Conservation (phyloP, 2,797 vertebrate species). For the Typhlichthys eigenmanni region DNA sequence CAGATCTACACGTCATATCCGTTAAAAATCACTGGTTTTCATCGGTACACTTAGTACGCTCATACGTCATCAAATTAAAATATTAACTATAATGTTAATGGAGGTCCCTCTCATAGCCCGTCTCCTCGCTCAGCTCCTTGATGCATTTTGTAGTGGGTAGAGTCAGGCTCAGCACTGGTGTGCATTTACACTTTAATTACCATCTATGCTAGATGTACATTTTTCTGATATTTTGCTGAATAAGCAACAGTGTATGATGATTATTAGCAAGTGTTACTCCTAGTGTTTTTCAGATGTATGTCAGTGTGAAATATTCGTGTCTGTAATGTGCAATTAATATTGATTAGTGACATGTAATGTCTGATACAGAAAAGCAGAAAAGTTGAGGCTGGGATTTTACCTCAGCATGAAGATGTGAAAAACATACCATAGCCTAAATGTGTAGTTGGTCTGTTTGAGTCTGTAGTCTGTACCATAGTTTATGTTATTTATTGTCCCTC, state of each 20-base stretch:
- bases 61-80: no score
- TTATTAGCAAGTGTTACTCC: conserved; percentile 42
- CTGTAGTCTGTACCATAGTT: conserved; percentile 18
- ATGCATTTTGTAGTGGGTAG: no score
- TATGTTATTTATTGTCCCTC: conserved; percentile 1
- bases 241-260: conserved; percentile 27
- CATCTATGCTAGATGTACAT: no score
- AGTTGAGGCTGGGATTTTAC: conserved; percentile 51
- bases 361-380: conserved; percentile 35
- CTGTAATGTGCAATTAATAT: conserved; percentile 11
- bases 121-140: no score
- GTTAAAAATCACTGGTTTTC: no score
- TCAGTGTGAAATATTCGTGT: not conserved
- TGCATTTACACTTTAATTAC: no score
- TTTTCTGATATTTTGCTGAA: conserved; percentile 4
- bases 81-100: no score
- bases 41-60: no score
- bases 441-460: conserved; percentile 1
- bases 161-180: no score
- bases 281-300: not conserved
- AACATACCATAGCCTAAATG: conserved; percentile 10
- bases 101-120: no score
- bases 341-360: conserved; percentile 34
- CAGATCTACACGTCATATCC: no score
- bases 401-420: conserved; percentile 68